Conservation (phyloP, 2,113 vertebrate species). For the Poeciliopsis turrubarensis region DNA sequence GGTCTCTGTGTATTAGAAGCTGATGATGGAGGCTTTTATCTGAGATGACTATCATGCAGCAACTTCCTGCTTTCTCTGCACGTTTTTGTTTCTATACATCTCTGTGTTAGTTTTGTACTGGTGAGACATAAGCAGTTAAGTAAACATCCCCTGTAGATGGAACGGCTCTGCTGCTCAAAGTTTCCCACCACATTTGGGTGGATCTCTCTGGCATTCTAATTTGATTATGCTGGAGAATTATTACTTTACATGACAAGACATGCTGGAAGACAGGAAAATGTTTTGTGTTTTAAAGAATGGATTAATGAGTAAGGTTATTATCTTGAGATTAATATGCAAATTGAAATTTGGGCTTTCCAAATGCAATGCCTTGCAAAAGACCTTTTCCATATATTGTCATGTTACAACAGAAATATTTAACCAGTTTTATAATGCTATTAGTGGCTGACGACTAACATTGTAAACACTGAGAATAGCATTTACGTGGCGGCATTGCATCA, state of each 20-base stretch:
- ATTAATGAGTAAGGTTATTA: not conserved
- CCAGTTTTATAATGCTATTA: not conserved
- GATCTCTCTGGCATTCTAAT: constrained; percentile 9
- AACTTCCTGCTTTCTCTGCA: constrained; percentile 55
- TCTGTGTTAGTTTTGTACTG: constrained; percentile 57
- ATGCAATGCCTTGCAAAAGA: not conserved
- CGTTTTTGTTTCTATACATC: constrained; percentile 43
- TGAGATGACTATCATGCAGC: constrained; percentile 41
- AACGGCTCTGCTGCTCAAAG: constrained; percentile 37
- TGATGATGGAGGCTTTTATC: constrained; percentile 61
- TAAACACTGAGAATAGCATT: too few relatives aligned
- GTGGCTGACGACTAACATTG: not conserved
- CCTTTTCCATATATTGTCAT: not conserved
- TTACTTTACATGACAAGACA: constrained; percentile 20
- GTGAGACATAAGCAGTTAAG: constrained; percentile 58
- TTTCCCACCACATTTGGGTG: constrained; percentile 41
- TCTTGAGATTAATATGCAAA: not conserved
- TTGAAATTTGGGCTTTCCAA: not conserved
- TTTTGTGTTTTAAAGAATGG: not conserved
- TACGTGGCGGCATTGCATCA: too few relatives aligned
- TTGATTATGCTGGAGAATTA: constrained; percentile 12
- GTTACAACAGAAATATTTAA: not conserved
- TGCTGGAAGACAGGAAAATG: constrained; percentile 11
- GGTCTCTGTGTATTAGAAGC: constrained; percentile 23
- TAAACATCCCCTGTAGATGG: constrained; percentile 64